Percentiles rank a stretch among this genome's conserved stretches.
These are phyloP conservation scores for Zaprionus inermis DNA, from an alignment of 1,140 invertebrate genomes.

Conservation along the genomic window DNA sequence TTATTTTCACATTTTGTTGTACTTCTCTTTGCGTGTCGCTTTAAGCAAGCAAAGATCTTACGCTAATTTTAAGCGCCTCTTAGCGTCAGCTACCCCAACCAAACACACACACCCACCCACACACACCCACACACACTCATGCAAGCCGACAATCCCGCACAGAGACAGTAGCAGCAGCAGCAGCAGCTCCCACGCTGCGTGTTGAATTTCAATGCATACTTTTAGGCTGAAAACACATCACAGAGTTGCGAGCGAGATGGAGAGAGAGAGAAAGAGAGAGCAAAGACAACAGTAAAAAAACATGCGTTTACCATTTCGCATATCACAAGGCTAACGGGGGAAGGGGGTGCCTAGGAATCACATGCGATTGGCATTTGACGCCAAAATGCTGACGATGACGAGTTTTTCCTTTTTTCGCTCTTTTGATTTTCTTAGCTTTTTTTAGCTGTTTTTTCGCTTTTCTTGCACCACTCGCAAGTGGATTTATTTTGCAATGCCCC, in stretches of 20 bases:
- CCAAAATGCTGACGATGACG: constrained; percentile 76
- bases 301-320: constrained; percentile 78
- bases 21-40: constrained; percentile 39
- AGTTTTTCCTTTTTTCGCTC: constrained; percentile 55
- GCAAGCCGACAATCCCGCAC: neutral
- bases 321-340: constrained; percentile 38
- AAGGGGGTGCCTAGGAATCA: constrained; percentile 57
- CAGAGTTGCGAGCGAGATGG: neutral
- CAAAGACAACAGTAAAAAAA: constrained; percentile 66
- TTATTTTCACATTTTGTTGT: constrained; percentile 40
- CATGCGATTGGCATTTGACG: constrained; percentile 80
- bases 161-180: constrained; percentile 2
- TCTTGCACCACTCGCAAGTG: constrained; percentile 75
- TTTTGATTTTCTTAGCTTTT: constrained; percentile 27
- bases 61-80: constrained; percentile 72
- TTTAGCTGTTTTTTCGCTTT: constrained; percentile 38
- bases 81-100: neutral
- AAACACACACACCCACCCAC: neutral
- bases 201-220: constrained; percentile 81
- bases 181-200: constrained; percentile 59
- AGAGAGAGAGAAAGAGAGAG: neutral
- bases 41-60: constrained; percentile 70
- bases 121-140: constrained; percentile 1
- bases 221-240: constrained; percentile 60
- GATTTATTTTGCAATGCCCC: constrained; percentile 81